Conservation (phyloP, 2,113 vertebrate genomes). For the Psittacula cyanocephala region DNA sequence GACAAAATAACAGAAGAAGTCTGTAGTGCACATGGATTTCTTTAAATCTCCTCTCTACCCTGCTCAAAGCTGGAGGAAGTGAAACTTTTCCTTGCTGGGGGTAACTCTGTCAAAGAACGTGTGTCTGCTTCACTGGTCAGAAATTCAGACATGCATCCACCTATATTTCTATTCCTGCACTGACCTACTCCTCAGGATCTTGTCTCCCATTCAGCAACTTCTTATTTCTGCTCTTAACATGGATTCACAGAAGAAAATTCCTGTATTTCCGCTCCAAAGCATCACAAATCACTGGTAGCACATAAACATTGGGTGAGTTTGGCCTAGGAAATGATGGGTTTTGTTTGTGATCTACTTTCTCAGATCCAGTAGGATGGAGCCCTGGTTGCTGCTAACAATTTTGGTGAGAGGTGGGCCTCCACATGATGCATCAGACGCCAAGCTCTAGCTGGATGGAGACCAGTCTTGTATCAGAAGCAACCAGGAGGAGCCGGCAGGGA, state of each 20-base stretch:
- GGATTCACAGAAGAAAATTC: background rate
- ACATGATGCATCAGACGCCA: background rate
- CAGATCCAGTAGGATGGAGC: background rate
- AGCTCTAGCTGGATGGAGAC: background rate
- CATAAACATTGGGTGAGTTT: background rate
- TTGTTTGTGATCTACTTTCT: background rate
- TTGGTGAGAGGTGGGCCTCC: background rate
- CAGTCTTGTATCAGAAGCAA: background rate
- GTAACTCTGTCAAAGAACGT: background rate
- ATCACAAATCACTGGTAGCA: background rate
- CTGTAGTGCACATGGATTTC: constrained; percentile 11
- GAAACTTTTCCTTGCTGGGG: background rate
- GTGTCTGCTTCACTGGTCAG: background rate
- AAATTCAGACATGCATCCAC: background rate
- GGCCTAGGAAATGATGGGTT: background rate
- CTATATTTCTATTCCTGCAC: background rate
- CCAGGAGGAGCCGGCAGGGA: background rate
- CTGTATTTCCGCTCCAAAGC: background rate
- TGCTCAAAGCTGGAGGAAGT: background rate
- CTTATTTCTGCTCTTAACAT: background rate
- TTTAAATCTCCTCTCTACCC: background rate
- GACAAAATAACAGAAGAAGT: constrained; percentile 37
- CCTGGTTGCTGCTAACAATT: background rate
- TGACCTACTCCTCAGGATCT: background rate
- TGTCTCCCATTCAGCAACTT: background rate